phyloP scores from a whole-genome alignment of 2,888 invertebrate species.

The Dasysyrphus tricinctus region DNA sequence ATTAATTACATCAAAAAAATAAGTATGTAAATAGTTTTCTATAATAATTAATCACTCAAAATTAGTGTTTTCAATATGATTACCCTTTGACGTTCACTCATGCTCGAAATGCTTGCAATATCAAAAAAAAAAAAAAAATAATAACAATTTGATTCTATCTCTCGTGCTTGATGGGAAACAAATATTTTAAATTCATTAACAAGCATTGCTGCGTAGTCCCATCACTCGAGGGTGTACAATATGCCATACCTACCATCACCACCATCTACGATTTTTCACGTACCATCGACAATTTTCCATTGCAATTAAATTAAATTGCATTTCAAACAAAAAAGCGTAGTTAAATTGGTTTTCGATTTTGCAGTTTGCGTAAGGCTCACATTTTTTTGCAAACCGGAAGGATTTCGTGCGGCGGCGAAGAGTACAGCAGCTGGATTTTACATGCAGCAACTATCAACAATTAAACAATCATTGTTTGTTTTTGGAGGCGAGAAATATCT shows the following conservation, averaged over 20 bases:
- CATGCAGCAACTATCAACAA: not conserved
- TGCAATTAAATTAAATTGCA: conserved; percentile 64
- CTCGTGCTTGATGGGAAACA: conserved; percentile 28
- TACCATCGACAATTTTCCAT: conserved; percentile 16
- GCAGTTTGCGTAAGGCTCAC: conserved; percentile 25
- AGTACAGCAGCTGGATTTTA: no score
- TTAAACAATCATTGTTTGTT: conserved; percentile 25
- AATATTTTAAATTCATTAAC: conserved; percentile 39
- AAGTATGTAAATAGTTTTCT: not conserved
- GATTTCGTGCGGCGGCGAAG: not conserved
- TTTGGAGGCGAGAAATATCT: conserved; percentile 18
- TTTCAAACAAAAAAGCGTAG: conserved; percentile 6
- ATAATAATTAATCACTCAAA: conserved; percentile 13
- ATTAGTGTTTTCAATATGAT: conserved; percentile 23
- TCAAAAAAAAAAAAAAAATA: not conserved
- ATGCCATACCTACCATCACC: not conserved
- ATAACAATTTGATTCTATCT: conserved; percentile 7
- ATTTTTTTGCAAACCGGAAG: not conserved
- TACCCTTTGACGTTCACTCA: conserved; percentile 31
- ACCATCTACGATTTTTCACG: not conserved
- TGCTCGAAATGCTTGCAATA: conserved; percentile 12
- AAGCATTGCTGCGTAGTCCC: not conserved
- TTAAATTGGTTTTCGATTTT: conserved; percentile 57
- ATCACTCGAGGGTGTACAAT: not conserved
- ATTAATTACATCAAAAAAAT: conserved; percentile 12